phyloP scores from a whole-genome alignment of 1,140 invertebrate genomes.

The Bombus consobrinus region DNA sequence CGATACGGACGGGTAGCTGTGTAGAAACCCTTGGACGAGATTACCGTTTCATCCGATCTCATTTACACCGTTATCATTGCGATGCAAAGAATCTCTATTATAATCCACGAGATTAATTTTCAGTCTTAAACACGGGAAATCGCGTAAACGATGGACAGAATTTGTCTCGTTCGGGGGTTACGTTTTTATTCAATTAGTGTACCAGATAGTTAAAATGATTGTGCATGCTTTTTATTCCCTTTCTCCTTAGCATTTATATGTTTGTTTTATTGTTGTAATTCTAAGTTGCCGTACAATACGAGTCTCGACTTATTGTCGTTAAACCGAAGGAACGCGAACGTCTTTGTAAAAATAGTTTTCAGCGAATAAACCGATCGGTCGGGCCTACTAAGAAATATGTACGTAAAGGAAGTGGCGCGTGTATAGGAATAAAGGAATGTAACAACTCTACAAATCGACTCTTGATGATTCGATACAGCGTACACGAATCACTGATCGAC shows the following conservation, averaged over 20 bases:
- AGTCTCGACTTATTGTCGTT: too few species aligned
- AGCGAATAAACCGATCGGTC: not conserved
- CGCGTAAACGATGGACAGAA: not conserved
- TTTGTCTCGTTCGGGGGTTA: slow-evolving; percentile 19
- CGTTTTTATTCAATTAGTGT: not conserved
- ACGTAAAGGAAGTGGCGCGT: not conserved
- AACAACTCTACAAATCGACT: slow-evolving; percentile 8
- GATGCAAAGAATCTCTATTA: not conserved
- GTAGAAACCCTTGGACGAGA: slow-evolving; percentile 27
- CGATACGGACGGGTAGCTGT: not conserved
- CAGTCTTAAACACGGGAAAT: not conserved
- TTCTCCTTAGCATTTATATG: too few species aligned
- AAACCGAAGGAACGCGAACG: not conserved
- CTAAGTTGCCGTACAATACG: too few species aligned
- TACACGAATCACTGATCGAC: slow-evolving; percentile 1
- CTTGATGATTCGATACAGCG: not conserved
- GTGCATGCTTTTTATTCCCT: not conserved
- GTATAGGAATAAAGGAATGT: not conserved
- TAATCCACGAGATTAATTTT: not conserved
- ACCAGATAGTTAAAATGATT: not conserved
- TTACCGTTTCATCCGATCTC: not conserved
- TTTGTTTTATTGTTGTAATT: not conserved
- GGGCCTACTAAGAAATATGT: not conserved
- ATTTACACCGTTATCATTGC: too few species aligned
- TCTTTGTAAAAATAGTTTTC: not conserved